Evolutionary conservation across 2,888 invertebrate species (phyloP), one percentile per base, ranked within the genome.

Genomic region (Podotricha telesiphe): DNA sequence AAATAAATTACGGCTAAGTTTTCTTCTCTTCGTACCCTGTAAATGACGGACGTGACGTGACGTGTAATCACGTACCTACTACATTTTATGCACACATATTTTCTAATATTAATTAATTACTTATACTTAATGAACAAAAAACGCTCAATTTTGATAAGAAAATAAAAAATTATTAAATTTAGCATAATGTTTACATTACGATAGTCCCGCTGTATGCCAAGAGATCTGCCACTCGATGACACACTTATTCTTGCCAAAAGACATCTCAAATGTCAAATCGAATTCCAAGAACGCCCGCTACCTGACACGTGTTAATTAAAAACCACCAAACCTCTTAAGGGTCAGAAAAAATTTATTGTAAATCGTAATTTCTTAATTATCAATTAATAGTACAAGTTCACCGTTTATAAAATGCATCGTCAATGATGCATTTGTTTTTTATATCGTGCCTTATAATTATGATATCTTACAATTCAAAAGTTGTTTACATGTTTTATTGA

Each of bases 221-320:
- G 67, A 55, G 47, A 48, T 56, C 68, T 71, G 72, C 69, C 70
- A 70, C 68, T 53, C 65, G 73, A 70, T 71, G 75, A 74, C 73
- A 70, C 58, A 68, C 64, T 65, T 65, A 48, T 59, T 47, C 45
- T 65, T 72, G 70, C 68, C 70, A 68, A 72, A 58, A 70, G 76
- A 75, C 76, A 73, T 75, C 67, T 72, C 50, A 74, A 74, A 72
- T 71, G 73, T 75, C 73, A 72, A 68, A 69, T 45, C 58, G 42
- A 71, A 74, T 73, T 73, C 67, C 67, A 63, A 68, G 75, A 69
- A 69, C 67, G 64, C 51, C 66, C 70, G 64, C 51, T 59, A 50
- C 37, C 34, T 62, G 48, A 73, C 69, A 72, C 74, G 74, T 74
- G 73, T 61, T 51, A 67, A 65, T 67, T 63, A 68, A 68, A n/a